Evolutionary conservation across 2,113 vertebrate genomes (phyloP).

Genomic region (Mirounga angustirostris): DNA sequence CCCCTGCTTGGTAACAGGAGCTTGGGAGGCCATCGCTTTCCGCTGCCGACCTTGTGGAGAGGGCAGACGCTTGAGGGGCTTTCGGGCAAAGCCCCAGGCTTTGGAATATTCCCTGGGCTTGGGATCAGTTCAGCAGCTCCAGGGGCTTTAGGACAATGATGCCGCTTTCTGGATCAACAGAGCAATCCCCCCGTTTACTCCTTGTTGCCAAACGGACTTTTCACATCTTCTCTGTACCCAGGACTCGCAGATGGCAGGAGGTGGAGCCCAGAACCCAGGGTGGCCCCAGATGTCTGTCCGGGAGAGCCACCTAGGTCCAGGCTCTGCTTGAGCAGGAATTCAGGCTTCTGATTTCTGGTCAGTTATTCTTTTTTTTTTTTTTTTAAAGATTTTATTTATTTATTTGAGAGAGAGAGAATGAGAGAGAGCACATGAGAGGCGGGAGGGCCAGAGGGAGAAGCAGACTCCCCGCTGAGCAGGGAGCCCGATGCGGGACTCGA

Average conservation of each 20-base stretch:
- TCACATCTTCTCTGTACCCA: neutral
- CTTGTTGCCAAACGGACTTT: neutral
- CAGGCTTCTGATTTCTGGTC: neutral
- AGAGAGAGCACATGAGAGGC: too few species aligned
- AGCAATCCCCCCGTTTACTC: neutral
- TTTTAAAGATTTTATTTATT: too few species aligned
- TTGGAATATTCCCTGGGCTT: neutral
- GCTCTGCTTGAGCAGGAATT: neutral
- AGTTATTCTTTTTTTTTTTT: neutral
- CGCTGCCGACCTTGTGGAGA: neutral
- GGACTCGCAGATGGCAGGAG: neutral
- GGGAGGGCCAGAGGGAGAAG: too few species aligned
- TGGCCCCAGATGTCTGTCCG: neutral
- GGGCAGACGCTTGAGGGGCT: neutral
- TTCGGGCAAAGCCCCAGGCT: accelerated
- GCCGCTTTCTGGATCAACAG: neutral
- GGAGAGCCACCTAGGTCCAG: neutral
- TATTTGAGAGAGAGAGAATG: too few species aligned
- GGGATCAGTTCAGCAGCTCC: accelerated
- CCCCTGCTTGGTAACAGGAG: neutral
- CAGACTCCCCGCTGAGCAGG: too few species aligned
- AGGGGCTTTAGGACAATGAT: neutral
- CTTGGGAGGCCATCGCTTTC: neutral
- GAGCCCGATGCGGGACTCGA: too few species aligned
- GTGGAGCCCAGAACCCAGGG: neutral